These are phyloP conservation scores for Aphelenchoides fujianensis DNA, from an alignment of 1,140 invertebrate genomes.

Conservation along the genomic window DNA sequence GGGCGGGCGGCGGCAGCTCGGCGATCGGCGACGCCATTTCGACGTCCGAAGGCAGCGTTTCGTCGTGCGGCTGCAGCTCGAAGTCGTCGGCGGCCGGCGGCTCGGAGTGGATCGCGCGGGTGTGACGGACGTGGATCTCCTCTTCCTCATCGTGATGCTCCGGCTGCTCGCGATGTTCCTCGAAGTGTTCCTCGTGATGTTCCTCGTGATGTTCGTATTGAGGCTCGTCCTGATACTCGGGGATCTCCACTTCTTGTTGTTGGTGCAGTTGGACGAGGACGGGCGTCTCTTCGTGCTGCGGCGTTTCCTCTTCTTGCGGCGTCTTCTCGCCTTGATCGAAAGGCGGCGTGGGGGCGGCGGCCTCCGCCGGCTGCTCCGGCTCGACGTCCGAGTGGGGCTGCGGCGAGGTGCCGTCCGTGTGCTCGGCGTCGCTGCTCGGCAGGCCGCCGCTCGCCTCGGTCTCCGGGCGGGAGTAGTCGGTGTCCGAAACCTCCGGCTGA, in stretches of 20 bases:
- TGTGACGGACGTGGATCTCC: conserved; percentile 13
- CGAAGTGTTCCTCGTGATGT: no score
- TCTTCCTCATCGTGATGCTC: background rate
- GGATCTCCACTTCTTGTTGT: conserved; percentile 10
- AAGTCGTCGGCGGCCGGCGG: background rate
- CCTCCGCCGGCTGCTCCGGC: background rate
- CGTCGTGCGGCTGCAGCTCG: background rate
- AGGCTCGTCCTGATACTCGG: background rate
- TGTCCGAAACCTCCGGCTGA: conserved; percentile 14
- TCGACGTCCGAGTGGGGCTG: conserved; percentile 19
- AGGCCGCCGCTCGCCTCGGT: conserved; percentile 13
- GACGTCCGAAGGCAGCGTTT: conserved; percentile 6
- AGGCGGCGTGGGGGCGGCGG: conserved; percentile 17
- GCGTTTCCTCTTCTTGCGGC: background rate
- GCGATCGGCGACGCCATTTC: background rate
- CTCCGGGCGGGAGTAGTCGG: conserved; percentile 3
- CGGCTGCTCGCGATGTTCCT: background rate
- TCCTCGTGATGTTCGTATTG: conserved; percentile 5
- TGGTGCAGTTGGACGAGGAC: no score
- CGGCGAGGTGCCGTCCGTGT: conserved; percentile 1
- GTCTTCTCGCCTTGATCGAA: background rate
- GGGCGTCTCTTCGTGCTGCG: background rate
- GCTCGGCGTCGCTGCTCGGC: background rate
- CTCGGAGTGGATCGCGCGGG: background rate
- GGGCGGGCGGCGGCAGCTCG: background rate